A percentile compares a stretch with the other conserved stretches of the same genome.
Evolutionary conservation across 2,113 vertebrate genomes (phyloP).

Genomic region (Plecturocebus donacophilus): DNA sequence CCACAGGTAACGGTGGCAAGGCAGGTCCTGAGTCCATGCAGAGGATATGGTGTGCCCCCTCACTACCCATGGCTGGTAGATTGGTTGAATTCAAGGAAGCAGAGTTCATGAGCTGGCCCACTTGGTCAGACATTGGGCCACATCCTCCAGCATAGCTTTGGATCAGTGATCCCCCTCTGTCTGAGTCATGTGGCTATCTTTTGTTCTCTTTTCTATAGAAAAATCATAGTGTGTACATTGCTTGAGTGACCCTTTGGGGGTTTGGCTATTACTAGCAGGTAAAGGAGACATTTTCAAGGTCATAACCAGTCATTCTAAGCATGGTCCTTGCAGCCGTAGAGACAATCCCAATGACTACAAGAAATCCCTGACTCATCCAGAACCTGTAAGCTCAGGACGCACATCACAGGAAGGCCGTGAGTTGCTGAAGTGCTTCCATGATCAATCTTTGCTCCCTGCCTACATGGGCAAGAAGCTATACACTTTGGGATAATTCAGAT

Average conservation of each 20-base stretch:
- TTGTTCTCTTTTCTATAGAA: conserved; percentile 21
- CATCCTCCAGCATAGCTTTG: neutral
- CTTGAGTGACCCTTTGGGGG: neutral
- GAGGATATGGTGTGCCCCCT: neutral
- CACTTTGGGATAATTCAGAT: neutral
- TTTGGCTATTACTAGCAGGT: neutral
- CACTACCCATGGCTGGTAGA: neutral
- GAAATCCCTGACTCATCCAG: neutral
- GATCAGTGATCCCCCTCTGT: neutral
- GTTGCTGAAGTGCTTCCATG: neutral
- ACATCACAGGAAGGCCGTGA: neutral
- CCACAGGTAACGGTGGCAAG: neutral
- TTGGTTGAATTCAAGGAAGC: neutral
- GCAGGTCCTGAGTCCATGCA: no score
- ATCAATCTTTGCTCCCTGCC: neutral
- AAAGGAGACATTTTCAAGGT: neutral
- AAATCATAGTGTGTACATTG: neutral
- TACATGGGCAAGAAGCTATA: no score
- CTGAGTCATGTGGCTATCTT: neutral
- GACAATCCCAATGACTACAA: neutral
- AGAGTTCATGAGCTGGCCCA: neutral
- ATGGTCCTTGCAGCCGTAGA: neutral
- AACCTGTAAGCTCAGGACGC: neutral
- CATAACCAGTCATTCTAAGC: neutral
- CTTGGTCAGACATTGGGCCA: neutral